Percentiles rank a stretch among this genome's conserved stretches.
Conservation (phyloP, 1,140 invertebrate genomes). For the Pogonomyrmex californicus region DNA sequence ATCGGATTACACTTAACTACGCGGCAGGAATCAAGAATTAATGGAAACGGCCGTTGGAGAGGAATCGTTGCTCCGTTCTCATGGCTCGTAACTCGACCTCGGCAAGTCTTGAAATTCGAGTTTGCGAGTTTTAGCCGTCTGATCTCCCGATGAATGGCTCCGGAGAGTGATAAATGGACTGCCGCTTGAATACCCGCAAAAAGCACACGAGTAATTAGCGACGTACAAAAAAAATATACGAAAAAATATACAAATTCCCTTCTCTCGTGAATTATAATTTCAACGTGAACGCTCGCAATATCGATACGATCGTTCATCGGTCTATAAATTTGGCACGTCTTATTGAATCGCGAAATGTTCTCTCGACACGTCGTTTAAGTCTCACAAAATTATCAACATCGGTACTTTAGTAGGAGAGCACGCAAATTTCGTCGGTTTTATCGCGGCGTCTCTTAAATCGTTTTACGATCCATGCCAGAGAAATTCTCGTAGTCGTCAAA, state of each 20-base stretch:
- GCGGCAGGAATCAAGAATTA: constrained; percentile 59
- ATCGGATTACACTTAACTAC: constrained; percentile 65
- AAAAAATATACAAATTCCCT: constrained; percentile 12
- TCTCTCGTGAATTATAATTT: constrained; percentile 1
- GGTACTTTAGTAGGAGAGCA: background rate
- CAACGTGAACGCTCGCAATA: background rate
- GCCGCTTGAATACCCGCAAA: background rate
- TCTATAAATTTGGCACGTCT: background rate
- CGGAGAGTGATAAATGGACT: constrained; percentile 15
- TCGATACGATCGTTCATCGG: background rate
- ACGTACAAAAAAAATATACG: constrained; percentile 9
- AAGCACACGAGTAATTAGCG: background rate
- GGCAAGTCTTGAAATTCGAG: constrained; percentile 62
- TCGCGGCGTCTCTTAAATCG: constrained; percentile 38
- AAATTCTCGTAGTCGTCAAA: constrained; percentile 50
- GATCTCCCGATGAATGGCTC: constrained; percentile 19
- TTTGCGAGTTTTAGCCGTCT: constrained; percentile 40
- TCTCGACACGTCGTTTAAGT: background rate
- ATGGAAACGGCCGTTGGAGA: constrained; percentile 14
- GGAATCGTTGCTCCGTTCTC: constrained; percentile 2
- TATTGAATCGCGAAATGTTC: constrained; percentile 21
- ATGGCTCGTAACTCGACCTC: constrained; percentile 35
- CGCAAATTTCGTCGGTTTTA: constrained; percentile 50
- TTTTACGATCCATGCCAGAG: constrained; percentile 10
- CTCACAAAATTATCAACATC: background rate